These are phyloP conservation scores for Rhinopithecus roxellana DNA, from an alignment of 2,113 vertebrate genomes.

Conservation along the genomic window DNA sequence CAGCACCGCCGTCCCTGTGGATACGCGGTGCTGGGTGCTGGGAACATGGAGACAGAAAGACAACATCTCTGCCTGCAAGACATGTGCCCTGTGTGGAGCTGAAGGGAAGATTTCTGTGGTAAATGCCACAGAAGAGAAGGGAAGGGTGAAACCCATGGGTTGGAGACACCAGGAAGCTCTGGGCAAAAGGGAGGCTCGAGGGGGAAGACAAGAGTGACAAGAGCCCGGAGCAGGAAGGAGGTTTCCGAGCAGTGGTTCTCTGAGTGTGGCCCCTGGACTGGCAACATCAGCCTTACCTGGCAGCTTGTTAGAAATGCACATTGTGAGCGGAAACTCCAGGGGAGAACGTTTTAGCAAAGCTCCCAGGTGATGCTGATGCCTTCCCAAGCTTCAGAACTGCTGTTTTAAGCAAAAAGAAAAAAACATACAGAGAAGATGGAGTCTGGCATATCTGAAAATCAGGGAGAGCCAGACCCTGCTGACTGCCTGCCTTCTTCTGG, in stretches of 20 bases:
- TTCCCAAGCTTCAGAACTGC: rapidly evolving
- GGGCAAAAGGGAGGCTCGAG: rapidly evolving
- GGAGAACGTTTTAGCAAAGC: rapidly evolving
- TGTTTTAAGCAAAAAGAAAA: background rate
- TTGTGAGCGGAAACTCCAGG: rapidly evolving
- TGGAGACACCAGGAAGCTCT: background rate
- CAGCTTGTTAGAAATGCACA: background rate
- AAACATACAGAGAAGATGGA: background rate
- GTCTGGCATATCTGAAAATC: background rate
- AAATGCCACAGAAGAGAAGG: background rate
- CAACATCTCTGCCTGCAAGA: rapidly evolving
- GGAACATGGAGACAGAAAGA: background rate
- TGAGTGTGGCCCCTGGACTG: rapidly evolving
- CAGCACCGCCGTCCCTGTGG: rapidly evolving
- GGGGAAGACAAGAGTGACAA: rapidly evolving
- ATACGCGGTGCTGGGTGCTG: rapidly evolving
- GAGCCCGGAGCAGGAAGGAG: background rate
- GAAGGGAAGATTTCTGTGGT: background rate
- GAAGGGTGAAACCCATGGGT: background rate
- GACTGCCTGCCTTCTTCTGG: background rate
- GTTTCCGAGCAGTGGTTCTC: background rate
- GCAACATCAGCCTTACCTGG: rapidly evolving
- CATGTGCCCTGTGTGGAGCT: rapidly evolving
- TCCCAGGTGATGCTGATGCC: rapidly evolving
- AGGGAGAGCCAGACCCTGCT: background rate